Conservation (phyloP, 1,140 invertebrate species). For the Plectrocnemia conspersa region DNA sequence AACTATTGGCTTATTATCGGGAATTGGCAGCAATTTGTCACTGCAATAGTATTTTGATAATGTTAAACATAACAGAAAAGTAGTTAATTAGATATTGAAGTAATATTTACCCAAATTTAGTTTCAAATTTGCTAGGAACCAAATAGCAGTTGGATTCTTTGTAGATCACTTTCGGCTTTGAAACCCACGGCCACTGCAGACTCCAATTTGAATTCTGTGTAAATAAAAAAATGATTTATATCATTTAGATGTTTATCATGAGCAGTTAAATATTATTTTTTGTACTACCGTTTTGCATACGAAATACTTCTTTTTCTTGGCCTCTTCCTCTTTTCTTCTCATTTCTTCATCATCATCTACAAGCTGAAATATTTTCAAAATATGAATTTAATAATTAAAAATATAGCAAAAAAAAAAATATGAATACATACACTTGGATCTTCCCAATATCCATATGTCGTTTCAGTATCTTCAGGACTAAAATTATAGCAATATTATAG, state of each 20-base stretch:
- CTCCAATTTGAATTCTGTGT: slow-evolving; percentile 35
- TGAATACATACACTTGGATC: slow-evolving; percentile 37
- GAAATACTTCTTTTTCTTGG: slow-evolving; percentile 8
- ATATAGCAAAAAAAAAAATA: too few species aligned
- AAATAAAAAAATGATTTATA: too few species aligned
- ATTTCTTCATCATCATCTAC: too few species aligned
- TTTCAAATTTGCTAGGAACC: slow-evolving; percentile 42
- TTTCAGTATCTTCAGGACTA: slow-evolving; percentile 40
- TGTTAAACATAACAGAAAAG: not conserved
- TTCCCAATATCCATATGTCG: slow-evolving; percentile 38
- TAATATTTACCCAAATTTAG: slow-evolving; percentile 38
- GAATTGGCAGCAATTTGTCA: slow-evolving; percentile 12
- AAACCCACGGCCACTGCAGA: slow-evolving; percentile 43
- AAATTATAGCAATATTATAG: slow-evolving; percentile 21
- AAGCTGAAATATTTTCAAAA: too few species aligned
- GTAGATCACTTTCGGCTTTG: slow-evolving; percentile 38
- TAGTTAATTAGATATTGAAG: slow-evolving; percentile 1
- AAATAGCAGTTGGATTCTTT: slow-evolving; percentile 42
- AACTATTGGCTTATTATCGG: slow-evolving; percentile 6
- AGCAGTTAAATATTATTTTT: too few species aligned
- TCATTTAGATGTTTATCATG: too few species aligned
- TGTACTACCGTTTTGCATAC: slow-evolving; percentile 25
- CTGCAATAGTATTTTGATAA: slow-evolving; percentile 13
- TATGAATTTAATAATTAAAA: too few species aligned
- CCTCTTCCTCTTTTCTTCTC: slow-evolving; percentile 14